These are phyloP conservation scores for Pogonocichla stellata DNA, from an alignment of 2,113 vertebrate genomes.

Conservation along the genomic window DNA sequence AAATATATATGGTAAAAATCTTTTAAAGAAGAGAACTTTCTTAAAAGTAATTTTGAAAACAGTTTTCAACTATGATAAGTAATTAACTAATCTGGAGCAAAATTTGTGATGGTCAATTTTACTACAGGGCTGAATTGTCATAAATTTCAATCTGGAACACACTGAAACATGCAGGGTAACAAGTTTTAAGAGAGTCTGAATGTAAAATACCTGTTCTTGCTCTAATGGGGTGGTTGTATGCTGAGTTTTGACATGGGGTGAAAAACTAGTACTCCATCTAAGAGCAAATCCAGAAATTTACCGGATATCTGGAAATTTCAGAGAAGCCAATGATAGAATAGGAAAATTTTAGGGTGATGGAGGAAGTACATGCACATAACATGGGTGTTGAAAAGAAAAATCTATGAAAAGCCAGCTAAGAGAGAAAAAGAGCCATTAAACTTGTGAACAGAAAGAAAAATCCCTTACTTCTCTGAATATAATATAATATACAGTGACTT, in stretches of 20 bases:
- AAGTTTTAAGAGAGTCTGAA: background rate
- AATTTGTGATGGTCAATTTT: background rate
- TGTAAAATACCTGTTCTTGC: background rate
- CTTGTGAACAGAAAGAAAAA: background rate
- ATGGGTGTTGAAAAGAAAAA: background rate
- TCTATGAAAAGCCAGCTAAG: background rate
- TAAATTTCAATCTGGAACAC: background rate
- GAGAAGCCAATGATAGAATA: background rate
- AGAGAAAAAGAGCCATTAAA: background rate
- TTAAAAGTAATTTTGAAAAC: rapidly evolving
- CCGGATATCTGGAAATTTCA: background rate
- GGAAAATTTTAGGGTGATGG: background rate
- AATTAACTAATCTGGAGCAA: background rate
- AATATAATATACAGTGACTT: background rate
- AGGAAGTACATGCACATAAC: background rate
- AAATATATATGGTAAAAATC: background rate
- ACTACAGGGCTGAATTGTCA: background rate
- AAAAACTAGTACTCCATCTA: background rate
- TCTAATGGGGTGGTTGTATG: background rate
- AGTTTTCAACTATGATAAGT: background rate
- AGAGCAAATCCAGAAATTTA: background rate
- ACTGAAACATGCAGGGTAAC: background rate
- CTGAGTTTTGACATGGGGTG: background rate
- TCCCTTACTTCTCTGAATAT: background rate
- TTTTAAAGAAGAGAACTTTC: background rate